These are phyloP conservation scores for Plagodis dolabraria DNA, from an alignment of 2,888 invertebrate species.

Conservation along the genomic window DNA sequence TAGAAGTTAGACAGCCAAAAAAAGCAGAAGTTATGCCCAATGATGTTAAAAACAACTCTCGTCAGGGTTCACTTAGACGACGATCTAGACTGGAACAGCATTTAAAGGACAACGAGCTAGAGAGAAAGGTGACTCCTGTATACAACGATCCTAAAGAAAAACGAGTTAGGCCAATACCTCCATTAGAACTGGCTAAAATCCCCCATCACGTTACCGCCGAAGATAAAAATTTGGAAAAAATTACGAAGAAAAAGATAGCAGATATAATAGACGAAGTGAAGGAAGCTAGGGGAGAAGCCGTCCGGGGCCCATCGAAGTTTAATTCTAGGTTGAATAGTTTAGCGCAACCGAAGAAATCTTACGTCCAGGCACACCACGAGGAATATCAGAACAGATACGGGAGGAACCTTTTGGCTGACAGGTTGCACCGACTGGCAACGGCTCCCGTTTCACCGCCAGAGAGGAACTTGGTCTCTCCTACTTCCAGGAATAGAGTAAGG, in stretches of 20 bases:
- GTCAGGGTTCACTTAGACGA: conserved; percentile 46
- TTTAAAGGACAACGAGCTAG: conserved; percentile 40
- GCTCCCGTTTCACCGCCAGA: conserved; percentile 30
- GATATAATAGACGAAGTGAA: conserved; percentile 74
- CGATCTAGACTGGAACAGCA: conserved; percentile 53
- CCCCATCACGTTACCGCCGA: conserved; percentile 39
- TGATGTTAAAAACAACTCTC: conserved; percentile 44
- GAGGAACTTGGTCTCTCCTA: conserved; percentile 32
- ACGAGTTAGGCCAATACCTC: conserved; percentile 34
- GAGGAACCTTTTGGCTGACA: conserved; percentile 53
- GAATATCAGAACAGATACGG: conserved; percentile 61
- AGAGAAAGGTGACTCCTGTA: conserved; percentile 31
- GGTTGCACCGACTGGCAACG: conserved; percentile 51
- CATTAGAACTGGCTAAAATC: conserved; percentile 24
- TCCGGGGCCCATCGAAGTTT: conserved; percentile 66
- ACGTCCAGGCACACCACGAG: conserved; percentile 66
- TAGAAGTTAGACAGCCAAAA: conserved; percentile 49
- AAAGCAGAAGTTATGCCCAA: conserved; percentile 46
- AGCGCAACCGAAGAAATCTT: conserved; percentile 71
- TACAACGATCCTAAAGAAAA: conserved; percentile 34
- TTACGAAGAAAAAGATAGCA: conserved; percentile 53
- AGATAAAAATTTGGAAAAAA: conserved; percentile 47
- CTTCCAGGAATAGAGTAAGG: conserved; percentile 40
- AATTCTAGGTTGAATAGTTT: conserved; percentile 64
- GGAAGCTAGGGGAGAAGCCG: conserved; percentile 77